Evolutionary conservation across 2,113 vertebrate species (phyloP).

Genomic region (Grammomys dolichurus): DNA sequence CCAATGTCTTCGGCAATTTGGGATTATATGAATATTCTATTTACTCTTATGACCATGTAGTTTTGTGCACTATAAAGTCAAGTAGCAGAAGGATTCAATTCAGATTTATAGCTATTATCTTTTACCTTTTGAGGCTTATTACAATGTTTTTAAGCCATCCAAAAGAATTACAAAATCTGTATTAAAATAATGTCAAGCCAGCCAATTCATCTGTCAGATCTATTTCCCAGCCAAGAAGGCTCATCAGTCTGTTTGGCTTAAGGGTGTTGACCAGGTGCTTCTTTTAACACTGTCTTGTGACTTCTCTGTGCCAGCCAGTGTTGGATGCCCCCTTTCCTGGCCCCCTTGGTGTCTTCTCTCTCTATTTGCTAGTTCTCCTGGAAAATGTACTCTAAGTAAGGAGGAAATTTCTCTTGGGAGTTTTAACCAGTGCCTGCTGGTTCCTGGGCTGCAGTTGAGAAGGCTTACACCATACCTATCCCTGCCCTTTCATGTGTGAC

Average conservation of each 20-base stretch:
- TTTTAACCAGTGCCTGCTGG: not conserved
- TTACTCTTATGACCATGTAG: not conserved
- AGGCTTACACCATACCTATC: not conserved
- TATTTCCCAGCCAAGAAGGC: not conserved
- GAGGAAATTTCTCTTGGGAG: not conserved
- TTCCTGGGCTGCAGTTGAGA: accelerated
- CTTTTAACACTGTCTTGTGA: conserved; percentile 18
- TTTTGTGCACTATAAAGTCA: not conserved
- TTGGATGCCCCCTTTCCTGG: conserved; percentile 32
- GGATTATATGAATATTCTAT: not conserved
- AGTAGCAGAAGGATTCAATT: not conserved
- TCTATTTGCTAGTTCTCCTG: not conserved
- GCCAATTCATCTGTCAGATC: not conserved
- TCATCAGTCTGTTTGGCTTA: not conserved
- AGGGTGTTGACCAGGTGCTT: not conserved
- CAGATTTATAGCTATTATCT: not conserved
- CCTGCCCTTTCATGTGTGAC: not conserved
- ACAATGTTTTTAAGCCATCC: not conserved
- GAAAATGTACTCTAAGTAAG: not conserved
- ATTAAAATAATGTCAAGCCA: not conserved
- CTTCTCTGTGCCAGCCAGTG: conserved; percentile 28
- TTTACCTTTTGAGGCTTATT: not conserved
- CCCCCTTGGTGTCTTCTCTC: conserved; percentile 32
- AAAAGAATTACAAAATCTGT: not conserved
- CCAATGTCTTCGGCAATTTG: not conserved